Conservation (phyloP, 1,140 invertebrate genomes). For the Bombyx mori region ASM3026992v2 NC_085113.1:3007501-3008000, state of each 20-base stretch:
- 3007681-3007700: slow-evolving; percentile 30
- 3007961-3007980: too few relatives aligned
- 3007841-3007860: too few relatives aligned
- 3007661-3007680: slow-evolving; percentile 21
- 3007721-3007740: slow-evolving; percentile 40
- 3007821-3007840: too few relatives aligned
- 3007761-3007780: slow-evolving; percentile 25
- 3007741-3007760: slow-evolving; percentile 37
- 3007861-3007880: too few relatives aligned
- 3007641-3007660: slow-evolving; percentile 5
- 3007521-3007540: neutral
- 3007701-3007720: slow-evolving; percentile 51
- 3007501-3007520: too few relatives aligned
- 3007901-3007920: too few relatives aligned
- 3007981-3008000: too few relatives aligned
- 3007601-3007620: neutral
- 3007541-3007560: neutral
- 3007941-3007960: too few relatives aligned
- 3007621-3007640: slow-evolving; percentile 2
- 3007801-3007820: too few relatives aligned
- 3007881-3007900: too few relatives aligned
- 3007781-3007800: slow-evolving; percentile 8
- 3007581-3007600: neutral
- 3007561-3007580: neutral
- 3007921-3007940: too few relatives aligned